phyloP scores from a whole-genome alignment of 2,797 vertebrate genomes.

The Anolis apletophallus region DNA sequence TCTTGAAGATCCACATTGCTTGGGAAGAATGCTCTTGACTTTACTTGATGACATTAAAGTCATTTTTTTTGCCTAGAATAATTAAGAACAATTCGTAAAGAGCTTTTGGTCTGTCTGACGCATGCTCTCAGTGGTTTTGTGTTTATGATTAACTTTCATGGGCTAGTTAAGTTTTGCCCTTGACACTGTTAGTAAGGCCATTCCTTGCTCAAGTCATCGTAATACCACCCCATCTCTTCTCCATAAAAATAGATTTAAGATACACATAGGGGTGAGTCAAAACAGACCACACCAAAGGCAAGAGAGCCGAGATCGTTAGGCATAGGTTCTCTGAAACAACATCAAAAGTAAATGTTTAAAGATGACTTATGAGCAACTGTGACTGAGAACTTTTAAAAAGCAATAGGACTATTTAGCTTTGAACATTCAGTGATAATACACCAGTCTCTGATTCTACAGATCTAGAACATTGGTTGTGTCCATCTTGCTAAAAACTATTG shows the following conservation, averaged over 20 bases:
- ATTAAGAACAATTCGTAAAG: not conserved
- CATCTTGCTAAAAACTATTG: not conserved
- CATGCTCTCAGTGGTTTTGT: not conserved
- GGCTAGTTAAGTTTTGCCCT: not conserved
- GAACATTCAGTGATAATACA: not conserved
- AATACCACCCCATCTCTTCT: not conserved
- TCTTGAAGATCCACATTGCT: not conserved
- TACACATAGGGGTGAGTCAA: not conserved
- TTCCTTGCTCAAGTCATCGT: not conserved
- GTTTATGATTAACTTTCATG: no score
- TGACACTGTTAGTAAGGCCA: not conserved
- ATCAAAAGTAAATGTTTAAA: not conserved
- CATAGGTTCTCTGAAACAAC: not conserved
- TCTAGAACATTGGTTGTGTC: not conserved
- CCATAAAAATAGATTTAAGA: not conserved
- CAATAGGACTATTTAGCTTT: not conserved
- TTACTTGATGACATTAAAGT: not conserved
- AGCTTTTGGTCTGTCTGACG: not conserved
- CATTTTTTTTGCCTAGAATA: not conserved
- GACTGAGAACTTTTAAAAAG: not conserved
- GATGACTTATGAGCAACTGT: not conserved
- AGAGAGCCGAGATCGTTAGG: no score
- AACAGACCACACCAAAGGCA: no score
- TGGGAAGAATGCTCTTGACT: not conserved
- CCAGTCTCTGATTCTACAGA: not conserved